Evolutionary conservation across 2,797 vertebrate species (phyloP).

Genomic region (Platalea minor): DNA sequence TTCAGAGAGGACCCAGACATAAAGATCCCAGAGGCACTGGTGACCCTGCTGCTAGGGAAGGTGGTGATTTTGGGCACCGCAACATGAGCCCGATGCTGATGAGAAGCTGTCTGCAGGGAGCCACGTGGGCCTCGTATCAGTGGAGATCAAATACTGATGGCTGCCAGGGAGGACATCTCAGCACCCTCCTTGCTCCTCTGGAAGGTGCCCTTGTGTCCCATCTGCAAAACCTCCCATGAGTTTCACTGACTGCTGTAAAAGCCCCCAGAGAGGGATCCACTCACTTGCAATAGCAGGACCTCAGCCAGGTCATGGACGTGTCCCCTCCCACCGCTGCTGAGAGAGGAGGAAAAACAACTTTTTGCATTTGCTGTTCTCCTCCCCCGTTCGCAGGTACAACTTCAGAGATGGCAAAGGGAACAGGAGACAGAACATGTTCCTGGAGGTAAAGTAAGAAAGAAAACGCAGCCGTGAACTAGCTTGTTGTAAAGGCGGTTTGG

Average conservation of each 20-base stretch:
- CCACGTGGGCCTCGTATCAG: slow-evolving; percentile 64
- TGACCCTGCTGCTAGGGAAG: slow-evolving; percentile 72
- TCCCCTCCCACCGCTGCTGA: background rate
- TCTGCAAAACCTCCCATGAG: slow-evolving; percentile 29
- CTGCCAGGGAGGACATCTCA: slow-evolving; percentile 10
- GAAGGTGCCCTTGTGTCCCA: slow-evolving; percentile 25
- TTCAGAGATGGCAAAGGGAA: slow-evolving; percentile 82
- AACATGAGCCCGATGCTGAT: slow-evolving; percentile 59
- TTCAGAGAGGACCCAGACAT: slow-evolving; percentile 3
- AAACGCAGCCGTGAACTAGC: background rate
- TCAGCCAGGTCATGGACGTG: slow-evolving; percentile 71
- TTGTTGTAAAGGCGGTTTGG: background rate
- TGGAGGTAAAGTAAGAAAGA: slow-evolving; percentile 73
- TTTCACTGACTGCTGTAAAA: background rate
- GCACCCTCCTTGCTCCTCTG: background rate
- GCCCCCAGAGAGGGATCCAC: slow-evolving; percentile 69
- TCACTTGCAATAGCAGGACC: slow-evolving; percentile 79
- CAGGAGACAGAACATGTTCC: slow-evolving; percentile 81
- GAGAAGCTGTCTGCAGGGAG: slow-evolving; percentile 48
- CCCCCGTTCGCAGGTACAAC: slow-evolving; percentile 74
- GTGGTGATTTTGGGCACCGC: slow-evolving; percentile 67
- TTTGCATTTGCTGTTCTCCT: background rate
- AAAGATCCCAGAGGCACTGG: slow-evolving; percentile 67
- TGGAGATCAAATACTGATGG: slow-evolving; percentile 25
- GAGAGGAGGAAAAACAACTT: background rate